Evolutionary conservation across 2,113 vertebrate species (phyloP), one percentile per base, ranked within the genome.

Genomic region (Sapayoa aenigma): DNA sequence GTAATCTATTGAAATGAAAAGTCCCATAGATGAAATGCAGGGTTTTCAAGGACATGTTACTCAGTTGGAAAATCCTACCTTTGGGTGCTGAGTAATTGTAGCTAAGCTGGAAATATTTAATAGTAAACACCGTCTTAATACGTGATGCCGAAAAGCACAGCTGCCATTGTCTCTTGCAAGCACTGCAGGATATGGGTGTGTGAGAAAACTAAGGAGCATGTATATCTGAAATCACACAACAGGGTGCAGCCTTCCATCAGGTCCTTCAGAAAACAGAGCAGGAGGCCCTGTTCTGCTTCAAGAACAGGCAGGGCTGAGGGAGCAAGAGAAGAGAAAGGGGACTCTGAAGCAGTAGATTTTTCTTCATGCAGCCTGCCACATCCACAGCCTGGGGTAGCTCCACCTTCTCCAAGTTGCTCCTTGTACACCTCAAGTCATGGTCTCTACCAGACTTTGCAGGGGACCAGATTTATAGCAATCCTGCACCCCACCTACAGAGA

Each of bases 361-460:
- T 39, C 60, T 23, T 67, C 2, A 0, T 39, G 33, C 63, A 59
- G 52, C 14, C 39, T 89, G 39, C 53, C 1, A 2, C 0, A 3
- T 25, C 35, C 17, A 7, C 22, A 58, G 37, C 33, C 69, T 18
- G 10, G 21, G 21, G 42, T 9, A 63, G n/a, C 55, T 77, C 37
- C 1, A 2, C 28, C 46, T 41, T 14, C 37, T 75, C 52, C 37
- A n/a, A 30, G 27, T 52, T 37, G 11, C 46, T 83, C 50, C 58
- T 46, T 21, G 13, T 21, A 37, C 0, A 0, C 20, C 44, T 27
- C 41, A 46, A 35, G 33, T 8, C 4, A 0, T 2, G 46, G 23
- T 39, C 58, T 62, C 50, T 83, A 63, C 23, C 37, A 33, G 24
- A 33, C 11, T 55, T 22, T 33, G 6, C 7, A 4, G 16, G 24